phyloP scores from a whole-genome alignment of 2,888 invertebrate genomes.

The Tuberolachnus salignus region DNA sequence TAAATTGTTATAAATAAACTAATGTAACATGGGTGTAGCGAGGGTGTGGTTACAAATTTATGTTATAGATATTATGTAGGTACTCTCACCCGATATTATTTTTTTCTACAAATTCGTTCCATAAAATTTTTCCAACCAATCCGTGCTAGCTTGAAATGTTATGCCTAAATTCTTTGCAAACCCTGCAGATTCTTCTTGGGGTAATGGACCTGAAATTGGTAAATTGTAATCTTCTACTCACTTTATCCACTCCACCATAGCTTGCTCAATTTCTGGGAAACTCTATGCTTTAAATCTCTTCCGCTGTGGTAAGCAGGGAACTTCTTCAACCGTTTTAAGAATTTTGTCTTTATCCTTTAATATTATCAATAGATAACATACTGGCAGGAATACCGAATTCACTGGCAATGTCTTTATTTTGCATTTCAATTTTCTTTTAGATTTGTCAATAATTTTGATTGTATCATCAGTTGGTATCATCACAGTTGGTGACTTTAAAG shows the following conservation, averaged over 20 bases:
- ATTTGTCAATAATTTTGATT: constrained; percentile 26
- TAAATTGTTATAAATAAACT: no score
- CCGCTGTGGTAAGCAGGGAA: constrained; percentile 3
- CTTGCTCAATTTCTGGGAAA: constrained; percentile 35
- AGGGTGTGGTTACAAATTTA: no score
- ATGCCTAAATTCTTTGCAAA: no score
- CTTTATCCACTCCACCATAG: constrained; percentile 17
- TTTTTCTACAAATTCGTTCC: constrained; percentile 13
- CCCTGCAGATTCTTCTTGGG: no score
- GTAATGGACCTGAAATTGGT: constrained; percentile 17
- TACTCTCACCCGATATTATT: constrained; percentile 7
- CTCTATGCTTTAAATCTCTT: constrained; percentile 38
- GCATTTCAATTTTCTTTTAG: constrained; percentile 26
- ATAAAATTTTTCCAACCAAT: constrained; percentile 17
- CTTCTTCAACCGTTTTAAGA: constrained; percentile 35
- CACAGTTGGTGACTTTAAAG: background rate
- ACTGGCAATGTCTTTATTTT: constrained; percentile 32
- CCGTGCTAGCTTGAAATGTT: no score
- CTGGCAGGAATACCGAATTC: constrained; percentile 26
- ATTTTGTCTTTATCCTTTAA: no score
- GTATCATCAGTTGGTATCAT: constrained; percentile 18
- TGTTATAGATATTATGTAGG: no score
- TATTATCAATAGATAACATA: constrained; percentile 14
- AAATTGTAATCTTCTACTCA: constrained; percentile 24
- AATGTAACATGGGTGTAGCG: no score